These are phyloP conservation scores for Colletes gigas DNA, from an alignment of 1,140 invertebrate genomes.

Conservation along the genomic window DNA sequence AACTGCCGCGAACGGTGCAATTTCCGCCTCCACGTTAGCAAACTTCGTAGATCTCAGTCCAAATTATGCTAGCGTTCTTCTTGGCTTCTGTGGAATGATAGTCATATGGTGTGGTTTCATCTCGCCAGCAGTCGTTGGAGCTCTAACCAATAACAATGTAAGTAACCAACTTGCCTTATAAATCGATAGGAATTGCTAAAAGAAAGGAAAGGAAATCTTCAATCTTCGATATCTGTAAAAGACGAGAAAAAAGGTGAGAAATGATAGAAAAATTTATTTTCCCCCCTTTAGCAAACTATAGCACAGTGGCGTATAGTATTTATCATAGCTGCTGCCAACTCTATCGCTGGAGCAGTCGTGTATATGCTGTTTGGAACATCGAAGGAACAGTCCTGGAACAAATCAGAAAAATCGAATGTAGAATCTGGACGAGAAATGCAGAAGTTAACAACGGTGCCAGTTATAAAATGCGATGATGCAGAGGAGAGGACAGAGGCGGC, in stretches of 20 bases:
- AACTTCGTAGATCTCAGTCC: conserved; percentile 86
- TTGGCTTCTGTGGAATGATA: conserved; percentile 83
- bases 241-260: background rate
- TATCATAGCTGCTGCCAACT: conserved; percentile 82
- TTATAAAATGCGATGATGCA: conserved; percentile 3
- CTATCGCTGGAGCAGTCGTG: conserved; percentile 81
- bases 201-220: too few species aligned
- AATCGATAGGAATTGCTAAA: background rate
- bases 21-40: conserved; percentile 85
- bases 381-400: conserved; percentile 85
- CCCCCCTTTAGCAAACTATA: conserved; percentile 84
- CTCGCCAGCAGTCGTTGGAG: conserved; percentile 83
- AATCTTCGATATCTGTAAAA: background rate
- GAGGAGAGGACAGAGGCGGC: background rate
- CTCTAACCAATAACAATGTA: conserved; percentile 84
- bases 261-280: conserved; percentile 14
- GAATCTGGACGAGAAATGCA: conserved; percentile 49
- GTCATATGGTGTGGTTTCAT: conserved; percentile 82
- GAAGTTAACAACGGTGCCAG: background rate
- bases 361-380: conserved; percentile 84
- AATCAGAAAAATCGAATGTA: conserved; percentile 43
- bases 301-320: conserved; percentile 86
- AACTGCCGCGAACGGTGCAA: conserved; percentile 84
- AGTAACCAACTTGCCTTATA: conserved; percentile 60
- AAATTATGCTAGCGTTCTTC: conserved; percentile 85